A percentile compares a stretch with the other conserved stretches of the same genome.
Evolutionary conservation across 2,888 invertebrate genomes (phyloP).

Genomic region (Nomada fabriciana): DNA sequence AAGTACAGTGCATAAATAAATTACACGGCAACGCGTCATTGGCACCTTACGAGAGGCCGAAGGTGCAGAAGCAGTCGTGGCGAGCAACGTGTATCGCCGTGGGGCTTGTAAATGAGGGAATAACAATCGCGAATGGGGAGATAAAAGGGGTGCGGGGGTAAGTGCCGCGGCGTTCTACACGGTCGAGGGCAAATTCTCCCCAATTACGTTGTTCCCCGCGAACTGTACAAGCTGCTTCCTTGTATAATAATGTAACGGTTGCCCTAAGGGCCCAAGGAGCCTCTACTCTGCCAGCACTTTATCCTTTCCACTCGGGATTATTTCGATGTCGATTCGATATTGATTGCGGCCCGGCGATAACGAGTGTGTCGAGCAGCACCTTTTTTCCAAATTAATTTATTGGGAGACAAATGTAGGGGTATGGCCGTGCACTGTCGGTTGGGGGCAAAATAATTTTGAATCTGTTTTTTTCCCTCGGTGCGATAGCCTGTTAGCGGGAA

Average conservation of each 20-base stretch:
- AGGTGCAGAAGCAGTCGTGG: constrained; percentile 29
- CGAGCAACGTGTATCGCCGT: constrained; percentile 63
- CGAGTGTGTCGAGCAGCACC: neutral
- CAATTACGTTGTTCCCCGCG: constrained; percentile 74
- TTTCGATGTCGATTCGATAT: constrained; percentile 27
- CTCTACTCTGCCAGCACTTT: constrained; percentile 36
- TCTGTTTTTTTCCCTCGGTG: too few relatives aligned
- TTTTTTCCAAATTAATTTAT: neutral
- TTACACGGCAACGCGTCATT: constrained; percentile 62
- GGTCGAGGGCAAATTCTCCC: constrained; percentile 72
- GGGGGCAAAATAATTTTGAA: too few relatives aligned
- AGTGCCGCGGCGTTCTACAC: constrained; percentile 54
- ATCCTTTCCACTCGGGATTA: constrained; percentile 47
- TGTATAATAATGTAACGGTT: constrained; percentile 63
- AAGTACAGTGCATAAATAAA: constrained; percentile 76
- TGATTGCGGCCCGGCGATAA: neutral
- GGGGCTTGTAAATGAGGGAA: constrained; percentile 75
- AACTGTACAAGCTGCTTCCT: constrained; percentile 62
- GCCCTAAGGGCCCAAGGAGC: constrained; percentile 47
- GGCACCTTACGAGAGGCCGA: constrained; percentile 40
- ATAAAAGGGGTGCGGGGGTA: constrained; percentile 37
- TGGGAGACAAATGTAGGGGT: too few relatives aligned
- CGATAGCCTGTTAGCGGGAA: too few relatives aligned
- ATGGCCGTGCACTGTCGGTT: too few relatives aligned
- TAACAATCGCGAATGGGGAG: constrained; percentile 71